These are phyloP conservation scores for Micropoecilia bifurca DNA, from an alignment of 2,797 vertebrate genomes.

Conservation along the genomic window DNA sequence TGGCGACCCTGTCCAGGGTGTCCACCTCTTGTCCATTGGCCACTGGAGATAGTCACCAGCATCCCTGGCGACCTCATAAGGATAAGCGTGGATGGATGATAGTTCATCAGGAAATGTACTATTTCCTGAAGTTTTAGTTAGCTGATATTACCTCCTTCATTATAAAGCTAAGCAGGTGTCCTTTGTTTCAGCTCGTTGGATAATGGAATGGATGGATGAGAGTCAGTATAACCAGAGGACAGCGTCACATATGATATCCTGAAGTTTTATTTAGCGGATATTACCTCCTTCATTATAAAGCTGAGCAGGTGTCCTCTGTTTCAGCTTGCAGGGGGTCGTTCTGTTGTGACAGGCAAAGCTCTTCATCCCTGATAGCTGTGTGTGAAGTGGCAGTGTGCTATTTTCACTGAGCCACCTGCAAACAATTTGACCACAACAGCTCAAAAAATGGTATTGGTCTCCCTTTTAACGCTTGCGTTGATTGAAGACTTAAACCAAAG, in stretches of 20 bases:
- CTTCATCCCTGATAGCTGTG: conserved; percentile 30
- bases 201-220: too few species aligned
- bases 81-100: neutral
- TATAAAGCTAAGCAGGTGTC: conserved; percentile 63
- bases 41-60: too few species aligned
- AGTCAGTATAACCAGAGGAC: neutral
- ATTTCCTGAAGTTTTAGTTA: conserved; percentile 4
- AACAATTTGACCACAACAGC: conserved; percentile 48
- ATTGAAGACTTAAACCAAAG: conserved; percentile 23
- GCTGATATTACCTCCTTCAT: neutral
- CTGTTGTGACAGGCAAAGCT: conserved; percentile 67
- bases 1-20: too few species aligned
- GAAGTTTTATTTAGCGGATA: conserved; percentile 11
- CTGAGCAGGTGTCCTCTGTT: conserved; percentile 65
- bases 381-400: conserved; percentile 46
- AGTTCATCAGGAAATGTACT: too few species aligned
- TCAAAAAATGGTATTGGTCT: conserved; percentile 13
- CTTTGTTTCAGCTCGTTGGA: conserved; percentile 21
- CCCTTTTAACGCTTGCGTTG: conserved; percentile 13
- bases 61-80: too few species aligned
- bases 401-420: conserved; percentile 69
- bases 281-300: conserved; percentile 10
- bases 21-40: too few species aligned
- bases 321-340: conserved; percentile 39
- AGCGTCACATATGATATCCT: too few species aligned